Conservation (phyloP, 2,888 invertebrate species). For the Dryobotodes eremita region DNA sequence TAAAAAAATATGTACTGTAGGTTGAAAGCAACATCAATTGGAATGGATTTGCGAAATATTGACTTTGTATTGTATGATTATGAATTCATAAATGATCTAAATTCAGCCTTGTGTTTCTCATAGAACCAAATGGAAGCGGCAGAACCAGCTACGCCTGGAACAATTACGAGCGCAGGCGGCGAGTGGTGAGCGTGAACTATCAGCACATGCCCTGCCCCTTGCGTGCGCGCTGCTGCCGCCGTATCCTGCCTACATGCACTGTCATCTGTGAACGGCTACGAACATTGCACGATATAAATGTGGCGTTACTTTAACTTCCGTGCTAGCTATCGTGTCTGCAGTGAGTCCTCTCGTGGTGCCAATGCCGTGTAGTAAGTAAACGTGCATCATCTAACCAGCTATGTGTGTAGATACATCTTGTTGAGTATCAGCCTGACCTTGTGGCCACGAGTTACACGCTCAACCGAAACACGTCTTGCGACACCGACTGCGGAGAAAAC, state of each 20-base stretch:
- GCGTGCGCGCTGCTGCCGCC: conserved; percentile 87
- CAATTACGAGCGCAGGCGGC: conserved; percentile 96
- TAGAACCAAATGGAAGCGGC: conserved; percentile 97
- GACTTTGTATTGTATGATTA: neutral
- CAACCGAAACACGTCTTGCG: neutral
- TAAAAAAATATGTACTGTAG: neutral
- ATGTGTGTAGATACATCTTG: neutral
- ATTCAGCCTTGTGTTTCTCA: conserved; percentile 3
- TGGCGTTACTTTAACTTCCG: neutral
- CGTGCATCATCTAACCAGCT: neutral
- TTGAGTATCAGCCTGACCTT: neutral
- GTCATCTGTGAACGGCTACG: conserved; percentile 78
- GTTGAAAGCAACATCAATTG: neutral
- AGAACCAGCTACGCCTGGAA: conserved; percentile 96
- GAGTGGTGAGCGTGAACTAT: conserved; percentile 91
- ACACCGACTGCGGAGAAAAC: neutral
- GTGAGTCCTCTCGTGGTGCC: neutral
- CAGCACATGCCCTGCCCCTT: conserved; percentile 83
- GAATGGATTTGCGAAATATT: neutral
- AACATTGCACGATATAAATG: neutral
- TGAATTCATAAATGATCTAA: neutral
- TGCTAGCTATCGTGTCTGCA: too few relatives aligned
- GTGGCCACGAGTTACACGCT: neutral
- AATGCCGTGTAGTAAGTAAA: neutral
- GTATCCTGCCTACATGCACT: conserved; percentile 88